Evolutionary conservation across 2,797 vertebrate genomes (phyloP).

Genomic region (Pogoniulus pusillus): DNA sequence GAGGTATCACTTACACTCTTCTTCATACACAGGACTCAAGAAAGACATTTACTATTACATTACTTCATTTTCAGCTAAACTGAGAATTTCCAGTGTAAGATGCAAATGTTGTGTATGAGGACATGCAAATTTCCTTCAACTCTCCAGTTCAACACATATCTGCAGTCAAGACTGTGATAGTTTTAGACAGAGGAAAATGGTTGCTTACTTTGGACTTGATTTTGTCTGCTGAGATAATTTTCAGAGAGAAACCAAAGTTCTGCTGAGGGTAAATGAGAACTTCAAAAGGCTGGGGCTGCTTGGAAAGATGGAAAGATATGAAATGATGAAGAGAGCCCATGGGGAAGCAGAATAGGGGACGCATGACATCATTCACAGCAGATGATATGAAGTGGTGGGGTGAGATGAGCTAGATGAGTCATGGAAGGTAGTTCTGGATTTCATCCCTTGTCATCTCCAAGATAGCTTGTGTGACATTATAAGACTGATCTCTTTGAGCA

Average conservation of each 20-base stretch:
- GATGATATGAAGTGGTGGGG: neutral
- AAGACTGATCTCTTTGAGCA: neutral
- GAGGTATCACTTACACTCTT: neutral
- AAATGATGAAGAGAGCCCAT: neutral
- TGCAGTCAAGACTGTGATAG: neutral
- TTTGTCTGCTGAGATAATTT: neutral
- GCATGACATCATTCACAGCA: slow-evolving; percentile 12
- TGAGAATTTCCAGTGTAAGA: neutral
- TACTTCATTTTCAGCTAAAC: neutral
- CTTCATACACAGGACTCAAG: neutral
- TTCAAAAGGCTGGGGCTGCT: neutral
- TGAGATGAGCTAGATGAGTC: neutral
- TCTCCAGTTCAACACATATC: too few relatives aligned
- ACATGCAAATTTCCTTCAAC: neutral
- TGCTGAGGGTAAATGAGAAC: neutral
- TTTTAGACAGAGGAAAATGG: neutral
- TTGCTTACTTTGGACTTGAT: neutral
- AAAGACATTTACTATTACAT: neutral
- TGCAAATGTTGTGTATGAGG: neutral
- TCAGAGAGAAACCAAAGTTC: neutral
- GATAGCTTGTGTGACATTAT: neutral
- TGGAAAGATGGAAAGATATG: neutral
- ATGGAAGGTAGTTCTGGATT: neutral
- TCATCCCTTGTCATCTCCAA: slow-evolving; percentile 22
- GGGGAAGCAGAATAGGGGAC: neutral